A percentile compares a stretch with the other conserved stretches of the same genome.
These are phyloP conservation scores for Drosophila meridiana DNA, from an alignment of 2,888 invertebrate species.

Conservation along the genomic window DNA sequence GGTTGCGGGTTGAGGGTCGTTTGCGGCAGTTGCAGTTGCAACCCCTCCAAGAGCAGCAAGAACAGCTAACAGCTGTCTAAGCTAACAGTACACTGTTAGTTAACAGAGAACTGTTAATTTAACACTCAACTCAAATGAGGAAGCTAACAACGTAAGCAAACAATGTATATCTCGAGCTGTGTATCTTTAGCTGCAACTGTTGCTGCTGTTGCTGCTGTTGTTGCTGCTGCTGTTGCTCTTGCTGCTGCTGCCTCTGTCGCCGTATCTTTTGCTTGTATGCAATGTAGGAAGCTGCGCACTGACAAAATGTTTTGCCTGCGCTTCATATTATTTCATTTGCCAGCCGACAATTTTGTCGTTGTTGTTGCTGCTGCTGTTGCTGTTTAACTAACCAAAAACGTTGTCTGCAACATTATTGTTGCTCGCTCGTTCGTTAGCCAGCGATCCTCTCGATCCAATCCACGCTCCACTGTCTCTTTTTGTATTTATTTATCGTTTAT, in stretches of 20 bases:
- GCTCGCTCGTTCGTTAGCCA: slow-evolving; percentile 45
- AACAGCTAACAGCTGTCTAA: slow-evolving; percentile 35
- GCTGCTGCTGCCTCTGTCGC: background rate
- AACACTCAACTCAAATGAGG: slow-evolving; percentile 53
- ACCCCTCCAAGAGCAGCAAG: slow-evolving; percentile 48
- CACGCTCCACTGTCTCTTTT: slow-evolving; percentile 25
- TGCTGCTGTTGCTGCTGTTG: slow-evolving; percentile 51
- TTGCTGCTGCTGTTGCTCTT: too few species aligned
- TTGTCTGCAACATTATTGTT: slow-evolving; percentile 61
- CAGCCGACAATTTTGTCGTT: slow-evolving; percentile 58
- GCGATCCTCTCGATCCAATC: slow-evolving; percentile 2
- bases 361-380: slow-evolving; percentile 21
- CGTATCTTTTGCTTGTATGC: slow-evolving; percentile 6
- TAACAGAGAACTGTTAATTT: slow-evolving; percentile 9
- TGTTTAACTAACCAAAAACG: slow-evolving; percentile 68
- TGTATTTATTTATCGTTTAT: slow-evolving; percentile 80
- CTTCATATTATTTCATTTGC: slow-evolving; percentile 61
- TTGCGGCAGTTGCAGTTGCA: slow-evolving; percentile 49
- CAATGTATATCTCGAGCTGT: slow-evolving; percentile 5
- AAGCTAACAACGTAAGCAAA: slow-evolving; percentile 43
- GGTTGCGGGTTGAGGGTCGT: slow-evolving; percentile 35
- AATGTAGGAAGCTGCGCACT: slow-evolving; percentile 59
- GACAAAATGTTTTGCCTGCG: slow-evolving; percentile 64
- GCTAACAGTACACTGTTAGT: slow-evolving; percentile 27
- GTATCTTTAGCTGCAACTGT: slow-evolving; percentile 29